Conservation (phyloP, 1,140 invertebrate species). For the Xylocopa sonorina region DNA sequence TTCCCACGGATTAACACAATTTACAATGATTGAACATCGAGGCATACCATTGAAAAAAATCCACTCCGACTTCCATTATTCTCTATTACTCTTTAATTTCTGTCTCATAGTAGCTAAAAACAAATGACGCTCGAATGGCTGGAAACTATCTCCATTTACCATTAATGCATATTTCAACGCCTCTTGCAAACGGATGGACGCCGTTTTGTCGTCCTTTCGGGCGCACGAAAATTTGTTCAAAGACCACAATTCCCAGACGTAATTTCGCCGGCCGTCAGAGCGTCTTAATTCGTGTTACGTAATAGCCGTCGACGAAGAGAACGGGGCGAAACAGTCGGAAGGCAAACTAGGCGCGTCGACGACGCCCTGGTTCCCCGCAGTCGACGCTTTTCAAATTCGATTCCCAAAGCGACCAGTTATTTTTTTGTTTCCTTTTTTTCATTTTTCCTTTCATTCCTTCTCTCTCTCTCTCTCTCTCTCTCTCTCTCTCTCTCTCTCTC, state of each 20-base stretch:
- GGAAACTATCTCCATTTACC: background rate
- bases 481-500: background rate
- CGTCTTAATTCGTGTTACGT: conserved; percentile 54
- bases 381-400: conserved; percentile 8
- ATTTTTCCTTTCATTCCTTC: background rate
- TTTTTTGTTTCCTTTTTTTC: background rate
- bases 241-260: conserved; percentile 44
- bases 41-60: too few relatives aligned
- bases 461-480: background rate
- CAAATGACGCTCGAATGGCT: background rate
- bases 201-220: background rate
- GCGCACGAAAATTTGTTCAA: conserved; percentile 43
- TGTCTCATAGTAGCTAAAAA: too few relatives aligned
- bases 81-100: too few relatives aligned
- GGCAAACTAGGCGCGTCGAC: background rate
- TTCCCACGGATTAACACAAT: too few relatives aligned
- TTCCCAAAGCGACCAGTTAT: background rate
- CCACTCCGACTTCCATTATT: too few relatives aligned
- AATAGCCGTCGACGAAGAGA: conserved; percentile 32
- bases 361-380: conserved; percentile 16
- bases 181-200: background rate
- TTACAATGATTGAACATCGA: too few relatives aligned
- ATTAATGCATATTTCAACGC: background rate
- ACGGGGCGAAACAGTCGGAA: conserved; percentile 11
- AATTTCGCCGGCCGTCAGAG: conserved; percentile 51